phyloP scores from a whole-genome alignment of 2,113 vertebrate species.

The Hylia prasina region DNA sequence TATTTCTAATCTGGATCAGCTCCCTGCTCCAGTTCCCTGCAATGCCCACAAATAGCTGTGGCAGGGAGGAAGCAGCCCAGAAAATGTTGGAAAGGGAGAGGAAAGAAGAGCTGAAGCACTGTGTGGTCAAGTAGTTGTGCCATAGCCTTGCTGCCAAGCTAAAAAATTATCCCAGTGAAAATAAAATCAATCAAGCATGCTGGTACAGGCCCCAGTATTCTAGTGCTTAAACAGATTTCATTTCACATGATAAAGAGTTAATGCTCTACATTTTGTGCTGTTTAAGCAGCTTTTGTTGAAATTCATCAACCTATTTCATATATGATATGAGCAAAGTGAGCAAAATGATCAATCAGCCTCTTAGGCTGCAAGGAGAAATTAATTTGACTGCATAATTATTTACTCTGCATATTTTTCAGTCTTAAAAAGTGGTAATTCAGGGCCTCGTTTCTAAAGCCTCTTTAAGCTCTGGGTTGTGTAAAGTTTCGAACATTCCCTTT shows the following conservation, averaged over 20 bases:
- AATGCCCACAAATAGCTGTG: neutral
- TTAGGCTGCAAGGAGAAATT: neutral
- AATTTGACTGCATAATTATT: neutral
- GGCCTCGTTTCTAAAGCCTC: neutral
- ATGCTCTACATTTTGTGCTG: neutral
- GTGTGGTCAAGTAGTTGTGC: neutral
- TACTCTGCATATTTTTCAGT: neutral
- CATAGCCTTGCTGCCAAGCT: neutral
- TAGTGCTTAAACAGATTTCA: neutral
- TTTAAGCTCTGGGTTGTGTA: neutral
- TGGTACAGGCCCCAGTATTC: neutral
- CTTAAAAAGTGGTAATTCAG: neutral
- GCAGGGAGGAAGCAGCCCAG: neutral
- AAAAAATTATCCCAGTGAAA: neutral
- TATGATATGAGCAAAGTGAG: accelerated
- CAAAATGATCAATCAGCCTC: neutral
- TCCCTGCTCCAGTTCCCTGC: neutral
- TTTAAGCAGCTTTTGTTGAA: neutral
- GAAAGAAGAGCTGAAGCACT: neutral
- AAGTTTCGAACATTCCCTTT: neutral
- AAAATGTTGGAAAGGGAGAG: neutral
- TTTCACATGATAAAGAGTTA: neutral
- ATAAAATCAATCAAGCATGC: neutral
- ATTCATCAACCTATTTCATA: neutral
- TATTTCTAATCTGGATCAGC: neutral